Base-by-base conservation (phyloP, 2,888 invertebrate species). In the Drosophila borealis region DNA sequence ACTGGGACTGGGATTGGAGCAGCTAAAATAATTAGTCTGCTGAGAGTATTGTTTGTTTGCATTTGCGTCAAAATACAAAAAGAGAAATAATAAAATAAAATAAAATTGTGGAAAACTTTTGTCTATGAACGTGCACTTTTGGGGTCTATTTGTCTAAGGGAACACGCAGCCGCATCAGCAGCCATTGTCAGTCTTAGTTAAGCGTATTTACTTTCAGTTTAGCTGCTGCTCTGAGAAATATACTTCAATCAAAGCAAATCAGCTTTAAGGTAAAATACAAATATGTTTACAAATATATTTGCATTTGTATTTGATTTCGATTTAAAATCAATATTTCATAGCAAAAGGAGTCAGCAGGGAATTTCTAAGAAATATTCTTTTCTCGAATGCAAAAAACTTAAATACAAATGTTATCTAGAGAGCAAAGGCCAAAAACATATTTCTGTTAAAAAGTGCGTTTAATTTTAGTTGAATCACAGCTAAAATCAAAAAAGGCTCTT, bases 31-130 rank as follows among this genome's bases (percentile, higher is more conserved):
- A 85, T 85, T 85, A 85, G 85, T 85, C 85, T 85, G 77, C 79
- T 65, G 85, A 88, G 85, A 88, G 88, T 74, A 89, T 85, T 85
- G 89, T 85, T 85, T 85, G 88, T 89, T 85, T 83, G 82, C 88
- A 67, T 74, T 85, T 85, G 80, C 74, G 68, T 74, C 67, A 74
- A 71, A 61, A 72, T 45, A 62, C 64, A 62, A 63, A 45, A 45
- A 36, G 61, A 65, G 64, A 44, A 44, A 61, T 19, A 29, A 37
- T 33, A 61, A 21, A 21, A 37, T 25, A 34, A 57, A 39, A 36
- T 42, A 21, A 45, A 37, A 59, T 29, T 44, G 53, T 46, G 34
- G 19, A 63, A 65, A 74, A 82, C 67, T 79, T 85, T 78, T 74
- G 80, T 72, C 86, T 74, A 80, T 70, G 71, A 77, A 70, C 88